Evolutionary conservation across 2,888 invertebrate genomes (phyloP).

Genomic region (Caenorhabditis angaria): DNA sequence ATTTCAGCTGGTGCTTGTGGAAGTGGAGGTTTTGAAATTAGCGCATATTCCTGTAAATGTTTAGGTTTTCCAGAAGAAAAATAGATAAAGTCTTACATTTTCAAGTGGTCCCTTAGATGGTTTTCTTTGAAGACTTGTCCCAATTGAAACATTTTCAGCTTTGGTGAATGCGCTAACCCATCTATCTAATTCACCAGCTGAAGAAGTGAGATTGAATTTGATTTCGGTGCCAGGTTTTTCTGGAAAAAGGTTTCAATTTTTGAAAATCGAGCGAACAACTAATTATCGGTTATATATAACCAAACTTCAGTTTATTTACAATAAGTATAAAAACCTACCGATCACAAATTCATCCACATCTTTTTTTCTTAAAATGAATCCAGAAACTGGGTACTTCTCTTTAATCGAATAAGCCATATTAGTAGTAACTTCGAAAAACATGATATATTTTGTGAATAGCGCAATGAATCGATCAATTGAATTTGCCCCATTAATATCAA

Average conservation of each 20-base stretch:
- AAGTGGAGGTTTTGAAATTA: conserved; percentile 33
- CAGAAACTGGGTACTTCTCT: conserved; percentile 26
- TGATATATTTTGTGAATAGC: conserved; percentile 86
- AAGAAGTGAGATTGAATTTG: conserved; percentile 6
- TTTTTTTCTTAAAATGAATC: conserved; percentile 23
- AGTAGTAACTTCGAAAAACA: conserved; percentile 89
- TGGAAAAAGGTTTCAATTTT: conserved; percentile 6
- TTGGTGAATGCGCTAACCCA: conserved; percentile 46
- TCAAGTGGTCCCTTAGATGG: conserved; percentile 26
- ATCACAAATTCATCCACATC: conserved; percentile 21
- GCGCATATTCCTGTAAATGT: conserved; percentile 17
- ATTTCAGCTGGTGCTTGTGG: conserved; percentile 14
- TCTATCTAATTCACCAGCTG: conserved; percentile 44
- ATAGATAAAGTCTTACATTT: too few relatives aligned
- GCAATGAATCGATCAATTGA: conserved; percentile 83
- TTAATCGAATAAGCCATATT: conserved; percentile 83
- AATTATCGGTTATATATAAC: background rate
- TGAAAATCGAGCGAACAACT: background rate
- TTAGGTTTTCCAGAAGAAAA: too few relatives aligned
- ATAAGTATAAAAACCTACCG: conserved; percentile 10
- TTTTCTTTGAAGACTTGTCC: conserved; percentile 17
- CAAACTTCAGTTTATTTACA: background rate
- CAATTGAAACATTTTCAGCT: conserved; percentile 30
- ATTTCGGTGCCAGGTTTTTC: conserved; percentile 25
- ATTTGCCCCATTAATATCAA: conserved; percentile 79